These are phyloP conservation scores for Meloidogyne exigua DNA, from an alignment of 1,140 invertebrate genomes.

Conservation along the genomic window DNA sequence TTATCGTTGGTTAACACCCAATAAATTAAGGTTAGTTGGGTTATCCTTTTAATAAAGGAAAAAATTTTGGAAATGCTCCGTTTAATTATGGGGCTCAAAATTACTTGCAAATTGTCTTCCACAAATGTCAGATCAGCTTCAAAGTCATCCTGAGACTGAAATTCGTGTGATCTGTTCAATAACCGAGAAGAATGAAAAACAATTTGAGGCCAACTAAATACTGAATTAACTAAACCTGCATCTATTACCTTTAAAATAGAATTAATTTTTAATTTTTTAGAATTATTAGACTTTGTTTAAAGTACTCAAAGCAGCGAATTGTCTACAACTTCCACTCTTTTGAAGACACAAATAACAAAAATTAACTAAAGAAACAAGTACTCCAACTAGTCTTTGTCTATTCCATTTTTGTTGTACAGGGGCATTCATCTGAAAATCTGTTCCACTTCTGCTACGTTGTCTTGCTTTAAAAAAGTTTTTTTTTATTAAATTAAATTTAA, in stretches of 20 bases:
- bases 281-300: conserved; percentile 53
- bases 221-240: conserved; percentile 53
- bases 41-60: no score
- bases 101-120: background rate
- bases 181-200: conserved; percentile 62
- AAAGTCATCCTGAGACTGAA: conserved; percentile 51
- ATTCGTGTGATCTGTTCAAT: conserved; percentile 58
- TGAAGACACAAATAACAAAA: conserved; percentile 61
- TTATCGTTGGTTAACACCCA: no score
- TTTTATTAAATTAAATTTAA: no score
- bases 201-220: conserved; percentile 55
- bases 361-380: conserved; percentile 53
- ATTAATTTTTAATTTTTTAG: background rate
- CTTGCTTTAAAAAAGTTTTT: conserved; percentile 47
- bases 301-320: conserved; percentile 60
- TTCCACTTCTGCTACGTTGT: conserved; percentile 41
- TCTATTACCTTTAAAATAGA: conserved; percentile 56
- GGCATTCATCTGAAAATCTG: conserved; percentile 54
- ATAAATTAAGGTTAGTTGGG: no score
- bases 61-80: no score
- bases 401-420: conserved; percentile 55
- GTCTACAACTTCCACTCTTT: conserved; percentile 56
- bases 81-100: no score
- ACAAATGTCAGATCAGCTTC: conserved; percentile 11
- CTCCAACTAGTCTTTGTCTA: conserved; percentile 30